Conservation (phyloP, 92 coral and sea anemone genomes). For the Bergia puertoricense region DNA sequence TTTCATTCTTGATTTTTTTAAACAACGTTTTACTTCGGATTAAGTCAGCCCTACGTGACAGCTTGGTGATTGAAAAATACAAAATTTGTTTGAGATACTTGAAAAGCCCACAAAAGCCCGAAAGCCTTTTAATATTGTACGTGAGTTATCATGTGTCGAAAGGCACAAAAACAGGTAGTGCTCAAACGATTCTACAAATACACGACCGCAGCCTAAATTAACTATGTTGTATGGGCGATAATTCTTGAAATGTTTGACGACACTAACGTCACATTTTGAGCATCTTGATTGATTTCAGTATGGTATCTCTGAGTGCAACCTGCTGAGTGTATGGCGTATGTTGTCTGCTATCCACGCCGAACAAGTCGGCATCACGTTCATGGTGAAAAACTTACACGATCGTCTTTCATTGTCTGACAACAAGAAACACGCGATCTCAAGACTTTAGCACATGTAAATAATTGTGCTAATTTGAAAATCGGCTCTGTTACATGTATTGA, state of each 20-base stretch:
- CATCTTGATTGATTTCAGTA: conserved; percentile 15
- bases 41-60: not conserved
- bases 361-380: not conserved
- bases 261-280: conserved; percentile 1
- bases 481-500: conserved; percentile 4
- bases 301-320: not conserved
- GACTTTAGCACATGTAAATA: conserved; percentile 1
- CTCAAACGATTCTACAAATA: not conserved
- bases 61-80: not conserved
- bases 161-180: not conserved
- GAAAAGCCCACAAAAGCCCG: not conserved
- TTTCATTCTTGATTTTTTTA: not conserved
- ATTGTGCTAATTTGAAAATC: conserved; percentile 45
- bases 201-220: not conserved
- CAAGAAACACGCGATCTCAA: conserved; percentile 1
- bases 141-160: conserved; percentile 1
- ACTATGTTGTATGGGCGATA: not conserved
- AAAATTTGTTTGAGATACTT: not conserved
- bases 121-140: not conserved
- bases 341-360: not conserved
- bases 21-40: not conserved
- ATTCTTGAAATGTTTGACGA: conserved; percentile 27
- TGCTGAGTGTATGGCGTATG: not conserved
- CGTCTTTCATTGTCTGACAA: conserved; percentile 12
- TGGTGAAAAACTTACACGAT: not conserved